Evolutionary conservation across 2,888 invertebrate genomes (phyloP).

Genomic region (Calliphora vomitoria): DNA sequence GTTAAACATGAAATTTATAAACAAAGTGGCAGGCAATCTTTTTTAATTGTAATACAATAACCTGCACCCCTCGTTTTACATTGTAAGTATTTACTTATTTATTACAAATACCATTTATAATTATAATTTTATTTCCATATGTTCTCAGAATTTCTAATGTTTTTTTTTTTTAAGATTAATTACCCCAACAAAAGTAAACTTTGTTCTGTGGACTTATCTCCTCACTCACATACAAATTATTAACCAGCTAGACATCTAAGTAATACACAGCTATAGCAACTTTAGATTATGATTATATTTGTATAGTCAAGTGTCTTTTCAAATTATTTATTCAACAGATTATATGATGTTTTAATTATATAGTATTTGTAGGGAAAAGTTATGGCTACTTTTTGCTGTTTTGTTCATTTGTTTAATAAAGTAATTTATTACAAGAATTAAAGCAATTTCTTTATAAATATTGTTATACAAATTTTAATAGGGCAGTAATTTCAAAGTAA

Average conservation of each 20-base stretch:
- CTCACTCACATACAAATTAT: background rate
- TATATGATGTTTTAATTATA: background rate
- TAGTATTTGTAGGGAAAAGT: background rate
- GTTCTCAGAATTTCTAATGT: slow-evolving; percentile 19
- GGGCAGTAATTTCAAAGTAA: too few species aligned
- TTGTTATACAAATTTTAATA: too few species aligned
- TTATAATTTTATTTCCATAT: background rate
- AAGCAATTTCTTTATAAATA: background rate
- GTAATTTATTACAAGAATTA: background rate
- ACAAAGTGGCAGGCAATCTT: background rate
- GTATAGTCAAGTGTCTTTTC: too few species aligned
- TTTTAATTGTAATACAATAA: background rate
- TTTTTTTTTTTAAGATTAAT: slow-evolving; percentile 8
- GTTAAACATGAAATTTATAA: background rate
- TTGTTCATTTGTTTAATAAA: background rate
- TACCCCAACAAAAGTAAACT: slow-evolving; percentile 22
- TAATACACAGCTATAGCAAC: background rate
- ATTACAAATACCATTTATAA: background rate
- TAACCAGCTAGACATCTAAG: background rate
- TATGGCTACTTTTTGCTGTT: background rate
- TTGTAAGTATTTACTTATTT: background rate
- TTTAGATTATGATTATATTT: background rate
- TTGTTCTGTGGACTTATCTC: slow-evolving; percentile 20
- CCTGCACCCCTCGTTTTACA: background rate
- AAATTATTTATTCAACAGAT: background rate